phyloP scores from a whole-genome alignment of 1,140 invertebrate species.

The Oryctes rhinoceros region DNA sequence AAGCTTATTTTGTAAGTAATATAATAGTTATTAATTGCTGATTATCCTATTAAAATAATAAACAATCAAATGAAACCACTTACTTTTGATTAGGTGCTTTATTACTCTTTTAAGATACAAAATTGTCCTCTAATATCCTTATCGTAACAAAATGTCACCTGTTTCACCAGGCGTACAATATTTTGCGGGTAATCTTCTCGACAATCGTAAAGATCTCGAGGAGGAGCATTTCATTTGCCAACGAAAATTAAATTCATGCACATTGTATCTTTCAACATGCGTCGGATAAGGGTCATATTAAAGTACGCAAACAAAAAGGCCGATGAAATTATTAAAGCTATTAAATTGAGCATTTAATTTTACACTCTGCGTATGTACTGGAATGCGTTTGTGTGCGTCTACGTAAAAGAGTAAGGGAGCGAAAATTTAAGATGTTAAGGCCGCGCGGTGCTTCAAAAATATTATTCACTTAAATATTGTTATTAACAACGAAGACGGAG shows the following conservation, averaged over 20 bases:
- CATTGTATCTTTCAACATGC: neutral
- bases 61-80: no score
- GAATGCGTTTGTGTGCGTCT: neutral
- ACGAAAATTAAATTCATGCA: neutral
- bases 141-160: neutral
- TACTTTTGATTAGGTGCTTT: no score
- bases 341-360: slow-evolving; percentile 7
- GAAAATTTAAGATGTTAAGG: slow-evolving; percentile 6
- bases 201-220: neutral
- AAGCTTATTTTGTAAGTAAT: no score
- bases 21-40: no score
- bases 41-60: no score
- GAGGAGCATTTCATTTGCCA: neutral
- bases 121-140: neutral
- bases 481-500: neutral
- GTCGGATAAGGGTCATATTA: neutral
- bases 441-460: neutral
- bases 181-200: neutral
- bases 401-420: neutral
- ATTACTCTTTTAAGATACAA: neutral
- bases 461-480: neutral
- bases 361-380: neutral
- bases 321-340: slow-evolving; percentile 5
- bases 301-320: neutral
- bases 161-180: neutral